phyloP scores from a whole-genome alignment of 2,113 vertebrate species.

The Hippoglossus stenolepis region DNA sequence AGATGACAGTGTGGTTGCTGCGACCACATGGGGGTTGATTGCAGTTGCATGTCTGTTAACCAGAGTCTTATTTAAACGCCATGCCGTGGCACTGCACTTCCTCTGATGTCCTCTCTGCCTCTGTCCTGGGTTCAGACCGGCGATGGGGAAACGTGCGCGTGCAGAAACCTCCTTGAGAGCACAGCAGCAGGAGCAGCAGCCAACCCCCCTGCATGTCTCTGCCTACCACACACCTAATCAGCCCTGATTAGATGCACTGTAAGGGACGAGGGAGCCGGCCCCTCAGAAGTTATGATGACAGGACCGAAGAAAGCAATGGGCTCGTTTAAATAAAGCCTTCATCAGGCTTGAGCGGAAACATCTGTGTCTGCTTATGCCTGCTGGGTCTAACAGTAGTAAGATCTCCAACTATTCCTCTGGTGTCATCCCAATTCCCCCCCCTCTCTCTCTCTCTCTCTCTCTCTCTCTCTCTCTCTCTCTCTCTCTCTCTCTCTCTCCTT shows the following conservation, averaged over 20 bases:
- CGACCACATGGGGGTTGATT: constrained; percentile 67
- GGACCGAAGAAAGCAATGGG: constrained; percentile 29
- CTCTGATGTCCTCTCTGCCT: constrained; percentile 12
- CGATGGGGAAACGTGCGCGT: constrained; percentile 40
- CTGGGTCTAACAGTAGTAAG: constrained; percentile 51
- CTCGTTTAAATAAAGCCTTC: constrained; percentile 54
- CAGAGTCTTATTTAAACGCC: constrained; percentile 67
- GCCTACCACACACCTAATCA: constrained; percentile 67
- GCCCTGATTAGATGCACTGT: constrained; percentile 66
- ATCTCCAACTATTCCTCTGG: constrained; percentile 45
- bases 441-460: not conserved
- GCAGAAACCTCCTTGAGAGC: constrained; percentile 46
- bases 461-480: not conserved
- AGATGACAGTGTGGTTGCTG: constrained; percentile 41
- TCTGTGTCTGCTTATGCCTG: constrained; percentile 62
- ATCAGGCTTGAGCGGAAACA: constrained; percentile 61
- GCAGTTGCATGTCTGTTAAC: constrained; percentile 61
- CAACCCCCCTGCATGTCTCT: constrained; percentile 40
- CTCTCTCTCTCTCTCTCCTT: not conserved
- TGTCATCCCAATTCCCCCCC: constrained; percentile 48
- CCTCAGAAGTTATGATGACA: constrained; percentile 59
- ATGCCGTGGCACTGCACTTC: constrained; percentile 7
- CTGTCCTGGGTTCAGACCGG: not conserved
- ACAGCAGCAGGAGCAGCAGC: constrained; percentile 35
- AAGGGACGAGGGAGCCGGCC: constrained; percentile 40